A percentile compares a stretch with the other conserved stretches of the same genome.
Evolutionary conservation across 2,888 invertebrate species (phyloP).

Genomic region (Patella caerulea): DNA sequence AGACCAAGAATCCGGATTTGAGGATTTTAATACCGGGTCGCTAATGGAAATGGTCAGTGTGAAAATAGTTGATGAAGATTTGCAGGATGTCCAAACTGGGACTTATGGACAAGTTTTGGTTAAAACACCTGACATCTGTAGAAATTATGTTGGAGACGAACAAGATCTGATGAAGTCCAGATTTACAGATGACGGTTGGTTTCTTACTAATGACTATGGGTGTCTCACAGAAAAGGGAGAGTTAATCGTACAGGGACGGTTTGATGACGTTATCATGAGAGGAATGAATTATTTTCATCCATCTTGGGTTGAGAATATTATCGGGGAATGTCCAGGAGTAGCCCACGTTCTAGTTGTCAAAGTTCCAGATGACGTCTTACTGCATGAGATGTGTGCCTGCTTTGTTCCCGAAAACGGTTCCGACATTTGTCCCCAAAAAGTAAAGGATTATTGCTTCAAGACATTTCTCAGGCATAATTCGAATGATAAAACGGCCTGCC

Average conservation of each 20-base stretch:
- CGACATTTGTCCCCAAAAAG: not conserved
- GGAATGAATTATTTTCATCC: constrained; percentile 25
- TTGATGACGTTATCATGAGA: constrained; percentile 20
- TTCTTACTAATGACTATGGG: constrained; percentile 11
- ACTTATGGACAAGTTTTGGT: constrained; percentile 6
- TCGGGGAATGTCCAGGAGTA: constrained; percentile 21
- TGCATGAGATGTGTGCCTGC: constrained; percentile 25
- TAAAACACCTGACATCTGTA: not conserved
- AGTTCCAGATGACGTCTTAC: constrained; percentile 16
- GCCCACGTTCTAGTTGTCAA: constrained; percentile 15
- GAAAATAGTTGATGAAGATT: constrained; percentile 24
- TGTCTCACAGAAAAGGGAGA: not conserved
- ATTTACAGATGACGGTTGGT: constrained; percentile 8
- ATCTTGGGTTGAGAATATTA: constrained; percentile 19
- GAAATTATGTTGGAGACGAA: not conserved
- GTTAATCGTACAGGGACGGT: constrained; percentile 12
- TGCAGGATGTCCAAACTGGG: constrained; percentile 2
- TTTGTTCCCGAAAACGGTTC: not conserved
- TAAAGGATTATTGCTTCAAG: constrained; percentile 12
- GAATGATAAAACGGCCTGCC: not conserved
- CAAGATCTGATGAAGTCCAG: not conserved
- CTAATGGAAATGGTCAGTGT: constrained; percentile 20
- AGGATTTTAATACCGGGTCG: constrained; percentile 23
- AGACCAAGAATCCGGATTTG: not conserved
- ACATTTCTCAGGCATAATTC: constrained; percentile 10